Percentiles rank a stretch among this genome's conserved stretches.
phyloP scores from a whole-genome alignment of 2,888 invertebrate genomes.

The Acronicta leporina region DNA sequence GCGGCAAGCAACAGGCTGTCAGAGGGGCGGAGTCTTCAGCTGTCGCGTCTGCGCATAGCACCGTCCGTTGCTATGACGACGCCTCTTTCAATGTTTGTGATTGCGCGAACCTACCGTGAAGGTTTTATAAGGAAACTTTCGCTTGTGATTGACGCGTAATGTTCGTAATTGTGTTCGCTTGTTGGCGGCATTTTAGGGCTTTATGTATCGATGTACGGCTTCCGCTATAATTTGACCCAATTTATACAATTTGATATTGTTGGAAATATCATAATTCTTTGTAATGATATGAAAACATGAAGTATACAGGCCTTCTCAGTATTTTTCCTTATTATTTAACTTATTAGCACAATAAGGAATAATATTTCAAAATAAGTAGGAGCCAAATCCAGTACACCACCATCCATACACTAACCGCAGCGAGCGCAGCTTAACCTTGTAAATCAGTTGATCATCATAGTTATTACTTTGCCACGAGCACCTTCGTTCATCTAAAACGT shows the following conservation, averaged over 20 bases:
- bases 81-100: constrained; percentile 84
- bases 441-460: too few species aligned
- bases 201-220: constrained; percentile 47
- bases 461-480: too few species aligned
- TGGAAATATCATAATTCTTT: constrained; percentile 2
- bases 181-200: constrained; percentile 55
- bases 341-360: neutral
- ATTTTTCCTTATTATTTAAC: neutral
- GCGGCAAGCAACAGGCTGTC: constrained; percentile 85
- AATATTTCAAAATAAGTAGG: too few species aligned
- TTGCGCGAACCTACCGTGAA: constrained; percentile 66
- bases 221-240: constrained; percentile 36
- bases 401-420: too few species aligned
- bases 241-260: constrained; percentile 17
- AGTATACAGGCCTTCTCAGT: neutral
- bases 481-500: neutral
- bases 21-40: constrained; percentile 74
- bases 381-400: too few species aligned
- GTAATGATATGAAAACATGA: neutral
- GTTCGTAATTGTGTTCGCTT: constrained; percentile 66
- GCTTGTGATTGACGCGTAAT: constrained; percentile 73
- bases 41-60: constrained; percentile 78
- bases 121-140: constrained; percentile 73
- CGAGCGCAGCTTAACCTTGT: too few species aligned
- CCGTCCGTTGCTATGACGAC: constrained; percentile 82